Evolutionary conservation across 2,888 invertebrate genomes (phyloP).

Genomic region (Andrena bicolor): DNA sequence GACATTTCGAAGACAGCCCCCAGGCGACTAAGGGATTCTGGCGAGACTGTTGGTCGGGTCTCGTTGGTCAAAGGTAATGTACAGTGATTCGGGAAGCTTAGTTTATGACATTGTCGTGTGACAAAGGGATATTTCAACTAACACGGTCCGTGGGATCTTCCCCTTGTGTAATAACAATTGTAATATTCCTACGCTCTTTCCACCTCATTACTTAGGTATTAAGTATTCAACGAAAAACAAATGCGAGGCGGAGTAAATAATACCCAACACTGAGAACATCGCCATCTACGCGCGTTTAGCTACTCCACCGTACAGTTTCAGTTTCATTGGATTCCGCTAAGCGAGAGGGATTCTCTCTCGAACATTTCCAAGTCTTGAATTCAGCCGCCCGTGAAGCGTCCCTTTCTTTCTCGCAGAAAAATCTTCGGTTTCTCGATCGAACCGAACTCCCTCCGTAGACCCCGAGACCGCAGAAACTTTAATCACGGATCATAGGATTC

Average conservation of each 20-base stretch:
- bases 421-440: not conserved
- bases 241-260: not conserved
- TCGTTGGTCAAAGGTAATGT: slow-evolving; percentile 13
- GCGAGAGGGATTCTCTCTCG: not conserved
- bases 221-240: not conserved
- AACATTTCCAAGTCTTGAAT: slow-evolving; percentile 8
- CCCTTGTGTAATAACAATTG: not conserved
- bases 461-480: slow-evolving; percentile 49
- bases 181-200: not conserved
- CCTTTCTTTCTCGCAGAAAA: not conserved
- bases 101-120: slow-evolving; percentile 1
- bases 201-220: not conserved
- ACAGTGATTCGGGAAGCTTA: slow-evolving; percentile 23
- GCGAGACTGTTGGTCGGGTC: slow-evolving; percentile 11
- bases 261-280: not conserved
- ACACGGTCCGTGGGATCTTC: slow-evolving; percentile 9
- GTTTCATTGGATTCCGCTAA: not conserved
- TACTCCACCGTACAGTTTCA: not conserved
- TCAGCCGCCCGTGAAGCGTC: not conserved
- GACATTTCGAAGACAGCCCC: not conserved
- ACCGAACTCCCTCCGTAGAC: not conserved
- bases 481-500: slow-evolving; percentile 65
- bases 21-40: slow-evolving; percentile 15
- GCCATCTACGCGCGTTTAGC: not conserved
- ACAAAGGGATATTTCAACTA: slow-evolving; percentile 9